Evolutionary conservation across 2,113 vertebrate species (phyloP), one percentile per base, ranked within the genome.

Genomic region (Pantherophis guttatus): DNA sequence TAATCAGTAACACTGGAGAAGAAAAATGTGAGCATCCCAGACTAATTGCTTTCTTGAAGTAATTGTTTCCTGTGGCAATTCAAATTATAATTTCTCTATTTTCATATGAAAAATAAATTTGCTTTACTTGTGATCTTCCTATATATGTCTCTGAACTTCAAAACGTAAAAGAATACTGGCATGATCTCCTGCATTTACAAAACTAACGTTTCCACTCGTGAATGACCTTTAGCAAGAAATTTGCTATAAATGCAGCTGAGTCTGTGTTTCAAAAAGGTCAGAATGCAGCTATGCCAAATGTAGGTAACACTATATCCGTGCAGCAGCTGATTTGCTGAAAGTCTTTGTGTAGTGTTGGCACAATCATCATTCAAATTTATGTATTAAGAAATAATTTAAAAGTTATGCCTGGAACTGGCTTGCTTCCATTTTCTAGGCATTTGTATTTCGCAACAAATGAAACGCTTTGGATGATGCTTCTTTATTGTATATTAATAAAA

Each of bases 221-320:
- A 94, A 94, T 97, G 96, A 98, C 97, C 97, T 98, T 98, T 97
- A 97, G 96, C 93, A 96, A 97, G 97, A 96, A 94, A 97, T 96
- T 98, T 97, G 95, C 95, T 97, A 97, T 98, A 97, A 96, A 94
- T 95, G 87, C 87, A 96, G 94, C 95, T 58, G 89, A 87, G 96
- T 96, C 95, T 95, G 93, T 97, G 96, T 96, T 97, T 97, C 95
- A 96, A 96, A 97, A 98, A 97, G 97, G 97, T 97, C 97, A 97
- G 94, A 89, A 91, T 96, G 89, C 91, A 95, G 93, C 95, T 97
- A 93, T 87, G 97, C 94, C 95, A 97, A 97, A 95, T 39, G 53
- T 1, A 55, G 96, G 96, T 96, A 97, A 96, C 97, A 97, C 94
- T 93, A 94, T 93, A 50, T 95, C 94, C 96, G 94, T 94, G n/a